A percentile compares a stretch with the other conserved stretches of the same genome.
phyloP scores from a whole-genome alignment of 53 echinoderm and acorn worm genomes.

The Hippasteria phrygiana region DNA sequence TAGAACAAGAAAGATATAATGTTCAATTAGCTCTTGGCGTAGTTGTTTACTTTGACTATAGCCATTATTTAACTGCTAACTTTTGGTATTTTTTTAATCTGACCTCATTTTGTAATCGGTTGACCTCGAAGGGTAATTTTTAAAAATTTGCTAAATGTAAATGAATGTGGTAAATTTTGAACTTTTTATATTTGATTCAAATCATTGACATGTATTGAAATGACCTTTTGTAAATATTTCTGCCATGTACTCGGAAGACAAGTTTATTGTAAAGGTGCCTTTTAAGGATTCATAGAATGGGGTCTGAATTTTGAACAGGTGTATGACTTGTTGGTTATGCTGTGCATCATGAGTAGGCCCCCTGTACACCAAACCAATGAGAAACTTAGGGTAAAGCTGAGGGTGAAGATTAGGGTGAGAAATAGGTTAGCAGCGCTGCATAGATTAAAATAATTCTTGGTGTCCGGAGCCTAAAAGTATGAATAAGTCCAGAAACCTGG shows the following conservation, averaged over 20 bases:
- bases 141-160: background rate
- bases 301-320: too few relatives aligned
- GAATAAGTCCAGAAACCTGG: too few relatives aligned
- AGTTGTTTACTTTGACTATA: background rate
- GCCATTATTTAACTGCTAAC: constrained; percentile 32
- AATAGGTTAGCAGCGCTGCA: too few relatives aligned
- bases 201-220: constrained; percentile 12
- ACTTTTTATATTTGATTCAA: constrained; percentile 30
- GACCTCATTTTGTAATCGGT: constrained; percentile 24
- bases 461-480: too few relatives aligned
- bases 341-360: too few relatives aligned
- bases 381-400: too few relatives aligned
- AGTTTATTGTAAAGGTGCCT: constrained; percentile 2
- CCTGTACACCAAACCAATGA: too few relatives aligned
- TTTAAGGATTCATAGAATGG: too few relatives aligned
- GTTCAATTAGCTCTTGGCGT: constrained; percentile 11
- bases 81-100: constrained; percentile 7
- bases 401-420: too few relatives aligned
- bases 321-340: too few relatives aligned
- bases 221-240: constrained; percentile 51
- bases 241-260: background rate
- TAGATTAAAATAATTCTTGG: too few relatives aligned
- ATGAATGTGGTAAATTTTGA: background rate
- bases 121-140: background rate
- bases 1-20: too few relatives aligned